Conservation (phyloP, 1,140 invertebrate species). For the Meloidogyne floridensis region DNA sequence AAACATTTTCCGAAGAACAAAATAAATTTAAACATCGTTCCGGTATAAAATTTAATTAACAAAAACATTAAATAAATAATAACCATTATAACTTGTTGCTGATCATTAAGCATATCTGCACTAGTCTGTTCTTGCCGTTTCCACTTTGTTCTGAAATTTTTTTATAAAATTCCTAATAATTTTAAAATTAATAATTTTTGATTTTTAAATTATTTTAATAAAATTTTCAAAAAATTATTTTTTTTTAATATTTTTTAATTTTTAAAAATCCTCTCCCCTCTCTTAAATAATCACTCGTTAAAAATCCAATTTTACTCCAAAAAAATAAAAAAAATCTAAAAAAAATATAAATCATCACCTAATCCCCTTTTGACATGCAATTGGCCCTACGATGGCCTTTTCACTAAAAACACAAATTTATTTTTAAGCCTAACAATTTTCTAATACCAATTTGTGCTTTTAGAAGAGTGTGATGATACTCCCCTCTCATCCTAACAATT, state of each 20-base stretch:
- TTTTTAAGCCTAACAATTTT: conserved; percentile 1
- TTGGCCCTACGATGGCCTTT: conserved; percentile 4
- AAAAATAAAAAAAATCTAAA: neutral
- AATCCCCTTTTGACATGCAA: conserved; percentile 34
- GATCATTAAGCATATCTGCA: conserved; percentile 89
- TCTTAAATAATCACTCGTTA: neutral
- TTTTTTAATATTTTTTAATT: conserved; percentile 14
- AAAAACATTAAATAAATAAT: neutral
- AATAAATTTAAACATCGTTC: no score
- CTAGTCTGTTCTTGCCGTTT: conserved; percentile 97
- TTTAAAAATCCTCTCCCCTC: neutral
- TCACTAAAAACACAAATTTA: no score
- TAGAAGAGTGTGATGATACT: neutral
- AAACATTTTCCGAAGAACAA: no score
- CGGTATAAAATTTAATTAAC: no score
- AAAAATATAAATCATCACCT: conserved; percentile 2
- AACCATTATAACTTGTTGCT: conserved; percentile 92
- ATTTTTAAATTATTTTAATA: neutral
- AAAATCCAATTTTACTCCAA: neutral
- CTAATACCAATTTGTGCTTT: conserved; percentile 3
- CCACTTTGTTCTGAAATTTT: conserved; percentile 91
- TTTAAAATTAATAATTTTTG: neutral
- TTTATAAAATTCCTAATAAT: neutral
- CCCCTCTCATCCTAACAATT: neutral
- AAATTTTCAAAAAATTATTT: neutral